Evolutionary conservation across 35 echinoderm and acorn worm species (phyloP).

Genomic region (Amphiura filiformis): DNA sequence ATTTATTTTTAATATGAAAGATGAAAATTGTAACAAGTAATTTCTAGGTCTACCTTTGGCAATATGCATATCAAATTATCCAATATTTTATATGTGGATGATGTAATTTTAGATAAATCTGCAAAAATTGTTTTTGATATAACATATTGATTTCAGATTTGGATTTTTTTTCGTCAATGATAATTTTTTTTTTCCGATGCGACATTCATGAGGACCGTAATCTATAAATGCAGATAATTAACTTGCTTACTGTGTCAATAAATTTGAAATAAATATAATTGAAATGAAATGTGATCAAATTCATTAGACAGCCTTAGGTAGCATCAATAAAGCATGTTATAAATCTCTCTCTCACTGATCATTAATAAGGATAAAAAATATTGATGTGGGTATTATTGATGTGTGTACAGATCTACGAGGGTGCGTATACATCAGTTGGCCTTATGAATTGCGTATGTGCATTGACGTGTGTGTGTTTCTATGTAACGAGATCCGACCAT

Average conservation of each 20-base stretch:
- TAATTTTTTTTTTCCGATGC: too few relatives aligned
- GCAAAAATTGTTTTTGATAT: too few relatives aligned
- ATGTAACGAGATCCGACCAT: conserved; percentile 10
- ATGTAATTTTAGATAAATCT: too few relatives aligned
- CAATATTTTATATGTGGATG: too few relatives aligned
- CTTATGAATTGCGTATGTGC: conserved; percentile 11
- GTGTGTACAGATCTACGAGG: neutral
- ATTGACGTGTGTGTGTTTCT: conserved; percentile 14
- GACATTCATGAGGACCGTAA: too few relatives aligned
- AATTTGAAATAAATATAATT: neutral
- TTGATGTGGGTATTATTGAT: neutral
- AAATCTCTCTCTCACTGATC: conserved; percentile 1
- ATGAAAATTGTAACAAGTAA: too few relatives aligned
- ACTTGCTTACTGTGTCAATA: neutral
- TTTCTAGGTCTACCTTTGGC: too few relatives aligned
- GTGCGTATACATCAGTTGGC: neutral
- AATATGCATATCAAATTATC: too few relatives aligned
- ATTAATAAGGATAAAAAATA: conserved; percentile 13
- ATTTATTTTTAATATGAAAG: too few relatives aligned
- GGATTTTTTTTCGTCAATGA: too few relatives aligned
- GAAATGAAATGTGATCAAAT: neutral
- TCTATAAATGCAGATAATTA: conserved; percentile 2
- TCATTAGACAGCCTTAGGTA: neutral
- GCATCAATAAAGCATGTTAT: conserved; percentile 4
- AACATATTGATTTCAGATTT: too few relatives aligned